Base-by-base conservation (phyloP, 1,140 invertebrate species). In the Lasaia peninsularis region DNA sequence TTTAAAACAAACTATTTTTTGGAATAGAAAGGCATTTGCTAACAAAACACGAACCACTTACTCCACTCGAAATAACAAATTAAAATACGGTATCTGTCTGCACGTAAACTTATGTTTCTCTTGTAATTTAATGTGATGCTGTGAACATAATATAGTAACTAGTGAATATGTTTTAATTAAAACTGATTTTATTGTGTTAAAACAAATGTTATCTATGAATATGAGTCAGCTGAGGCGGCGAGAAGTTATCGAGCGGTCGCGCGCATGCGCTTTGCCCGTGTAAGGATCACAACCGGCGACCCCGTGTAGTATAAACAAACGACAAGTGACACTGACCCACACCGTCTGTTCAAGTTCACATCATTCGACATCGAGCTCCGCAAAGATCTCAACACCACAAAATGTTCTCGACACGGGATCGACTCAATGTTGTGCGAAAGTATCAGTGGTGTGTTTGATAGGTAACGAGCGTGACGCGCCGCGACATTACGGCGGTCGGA, bases 281-380 rank as follows among this genome's bases (percentile, higher is more conserved):
- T 62, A 56, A 71, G 60, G 65, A 73, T 67, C 67, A 62, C 40
- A 50, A 66, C 65, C 74, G 72, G 67, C 70, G 67, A 60, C 66
- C 66, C 28, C 14, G n/a, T 9, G 53, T 24, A 73, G 75, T 79
- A 80, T 74, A 88, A 86, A 88, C 81, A 88, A 82, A 80, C 69
- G 33, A 63, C 57, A 58, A 62, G 64, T 78, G 76, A 79, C 80
- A 83, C 73, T 82, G 75, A 80, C 73, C 80, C 63, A 77, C 52
- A 69, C 56, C 51, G 56, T 60, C 56, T 60, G 62, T 21, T 53
- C 40, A 48, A 48, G 40, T 48, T 48, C 40, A 48, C 5, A 48
- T 14, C 35, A 12, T 4, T 16, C 16, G 18, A 20, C 11, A 44
- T 44, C 9, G 20, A 4, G 11, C 8, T 11, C 14, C 12, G 18